Percentiles rank a stretch among this genome's conserved stretches.
phyloP scores from a whole-genome alignment of 2,797 vertebrate species.

The Euthynnus affinis region DNA sequence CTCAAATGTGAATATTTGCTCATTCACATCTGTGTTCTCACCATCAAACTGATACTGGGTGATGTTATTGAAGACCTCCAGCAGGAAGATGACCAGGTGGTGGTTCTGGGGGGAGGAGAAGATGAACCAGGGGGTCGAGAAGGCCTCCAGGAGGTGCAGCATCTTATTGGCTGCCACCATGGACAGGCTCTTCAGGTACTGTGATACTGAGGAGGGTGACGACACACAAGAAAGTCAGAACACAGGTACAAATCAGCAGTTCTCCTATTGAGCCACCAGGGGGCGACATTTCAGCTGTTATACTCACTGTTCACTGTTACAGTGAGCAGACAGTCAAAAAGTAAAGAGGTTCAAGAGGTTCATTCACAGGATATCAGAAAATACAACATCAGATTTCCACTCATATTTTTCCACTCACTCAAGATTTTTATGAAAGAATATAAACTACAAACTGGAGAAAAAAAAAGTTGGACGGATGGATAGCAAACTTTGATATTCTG shows the following conservation, averaged over 20 bases:
- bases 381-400: too few relatives aligned
- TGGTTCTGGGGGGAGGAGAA: slow-evolving; percentile 94
- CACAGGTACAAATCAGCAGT: background rate
- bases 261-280: slow-evolving; percentile 33
- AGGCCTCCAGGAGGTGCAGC: slow-evolving; percentile 96
- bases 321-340: slow-evolving; percentile 97
- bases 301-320: slow-evolving; percentile 94
- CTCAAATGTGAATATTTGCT: too few relatives aligned
- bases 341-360: slow-evolving; percentile 18
- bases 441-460: too few relatives aligned
- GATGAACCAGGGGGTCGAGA: slow-evolving; percentile 95
- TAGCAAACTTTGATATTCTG: too few relatives aligned
- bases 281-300: background rate
- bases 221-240: background rate
- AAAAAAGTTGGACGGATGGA: too few relatives aligned
- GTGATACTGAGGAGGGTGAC: slow-evolving; percentile 88
- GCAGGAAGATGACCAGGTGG: slow-evolving; percentile 95
- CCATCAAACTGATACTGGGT: slow-evolving; percentile 99
- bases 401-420: too few relatives aligned
- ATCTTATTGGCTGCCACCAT: slow-evolving; percentile 98
- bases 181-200: slow-evolving; percentile 96
- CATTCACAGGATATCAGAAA: too few relatives aligned
- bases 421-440: too few relatives aligned
- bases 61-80: slow-evolving; percentile 98
- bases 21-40: slow-evolving; percentile 60